Conservation (phyloP, 2,888 invertebrate species). For the Macroteleia sp. region DNA sequence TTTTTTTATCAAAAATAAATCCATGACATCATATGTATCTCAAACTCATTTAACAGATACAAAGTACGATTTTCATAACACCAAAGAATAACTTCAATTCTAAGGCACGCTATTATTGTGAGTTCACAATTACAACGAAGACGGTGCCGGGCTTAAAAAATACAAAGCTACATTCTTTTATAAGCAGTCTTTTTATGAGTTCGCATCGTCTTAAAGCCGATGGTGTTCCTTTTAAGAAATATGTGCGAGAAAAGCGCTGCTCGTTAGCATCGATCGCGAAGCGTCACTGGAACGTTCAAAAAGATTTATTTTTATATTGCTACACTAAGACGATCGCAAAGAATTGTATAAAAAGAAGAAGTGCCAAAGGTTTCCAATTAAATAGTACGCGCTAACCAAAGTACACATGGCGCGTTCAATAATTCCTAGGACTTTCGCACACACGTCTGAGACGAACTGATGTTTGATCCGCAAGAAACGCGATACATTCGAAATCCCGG, state of each 20-base stretch:
- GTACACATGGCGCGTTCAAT: slow-evolving; percentile 29
- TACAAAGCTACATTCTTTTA: slow-evolving; percentile 42
- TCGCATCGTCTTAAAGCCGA: slow-evolving; percentile 40
- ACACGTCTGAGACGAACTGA: slow-evolving; percentile 8
- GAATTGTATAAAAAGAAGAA: slow-evolving; percentile 12
- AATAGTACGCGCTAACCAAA: slow-evolving; percentile 12
- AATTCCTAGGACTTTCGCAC: slow-evolving; percentile 36
- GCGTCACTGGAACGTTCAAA: slow-evolving; percentile 24
- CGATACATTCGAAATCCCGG: slow-evolving; percentile 26
- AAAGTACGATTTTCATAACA: slow-evolving; percentile 45
- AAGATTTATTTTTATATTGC: slow-evolving; percentile 36
- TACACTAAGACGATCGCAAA: slow-evolving; percentile 27
- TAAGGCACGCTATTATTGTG: slow-evolving; percentile 24
- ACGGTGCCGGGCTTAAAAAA: slow-evolving; percentile 28
- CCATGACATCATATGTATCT: too few relatives aligned
- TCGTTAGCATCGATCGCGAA: slow-evolving; percentile 52
- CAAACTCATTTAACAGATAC: slow-evolving; percentile 56
- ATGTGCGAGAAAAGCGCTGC: slow-evolving; percentile 40
- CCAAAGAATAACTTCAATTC: slow-evolving; percentile 22
- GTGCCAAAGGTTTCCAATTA: slow-evolving; percentile 41
- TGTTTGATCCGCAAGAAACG: slow-evolving; percentile 33
- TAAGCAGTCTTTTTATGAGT: slow-evolving; percentile 35
- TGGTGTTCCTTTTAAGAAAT: slow-evolving; percentile 32
- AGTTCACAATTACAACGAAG: slow-evolving; percentile 45
- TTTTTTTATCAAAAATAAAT: too few relatives aligned